A percentile compares a stretch with the other conserved stretches of the same genome.
Conservation (phyloP, 2,888 invertebrate genomes). For the Hypsopygia costalis region DNA sequence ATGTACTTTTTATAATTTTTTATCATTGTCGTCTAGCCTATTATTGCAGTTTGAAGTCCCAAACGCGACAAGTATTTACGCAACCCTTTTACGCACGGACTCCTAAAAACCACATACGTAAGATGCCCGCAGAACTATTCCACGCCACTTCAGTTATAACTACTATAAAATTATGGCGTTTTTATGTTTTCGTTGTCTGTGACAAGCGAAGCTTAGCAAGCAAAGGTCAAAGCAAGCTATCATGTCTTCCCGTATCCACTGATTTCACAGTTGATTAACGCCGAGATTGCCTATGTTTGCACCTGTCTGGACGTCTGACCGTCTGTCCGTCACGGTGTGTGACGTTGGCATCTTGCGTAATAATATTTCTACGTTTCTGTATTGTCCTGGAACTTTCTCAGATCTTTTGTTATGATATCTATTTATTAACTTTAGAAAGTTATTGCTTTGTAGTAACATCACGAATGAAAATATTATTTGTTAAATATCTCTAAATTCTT, state of each 20-base stretch:
- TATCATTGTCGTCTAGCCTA: too few species aligned
- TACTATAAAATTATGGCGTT: conserved; percentile 10
- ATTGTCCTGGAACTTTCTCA: background rate
- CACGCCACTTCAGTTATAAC: conserved; percentile 10
- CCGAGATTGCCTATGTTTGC: conserved; percentile 31
- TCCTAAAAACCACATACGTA: too few species aligned
- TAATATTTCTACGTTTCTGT: background rate
- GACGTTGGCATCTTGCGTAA: background rate
- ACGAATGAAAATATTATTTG: too few species aligned
- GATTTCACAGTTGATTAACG: conserved; percentile 39
- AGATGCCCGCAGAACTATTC: too few species aligned
- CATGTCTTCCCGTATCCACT: conserved; percentile 16
- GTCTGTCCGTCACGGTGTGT: conserved; percentile 18
- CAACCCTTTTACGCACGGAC: too few species aligned
- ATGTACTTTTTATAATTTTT: too few species aligned
- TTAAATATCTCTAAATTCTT: too few species aligned
- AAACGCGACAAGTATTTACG: too few species aligned
- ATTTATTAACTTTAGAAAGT: background rate
- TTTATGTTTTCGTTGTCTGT: too few species aligned
- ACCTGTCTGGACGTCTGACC: conserved; percentile 33
- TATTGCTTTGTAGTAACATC: background rate
- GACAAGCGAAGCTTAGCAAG: conserved; percentile 2
- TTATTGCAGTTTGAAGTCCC: too few species aligned
- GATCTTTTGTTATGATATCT: background rate
- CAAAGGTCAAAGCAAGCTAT: conserved; percentile 20